Evolutionary conservation across 2,888 invertebrate species (phyloP).

Genomic region (Lobophora halterata): DNA sequence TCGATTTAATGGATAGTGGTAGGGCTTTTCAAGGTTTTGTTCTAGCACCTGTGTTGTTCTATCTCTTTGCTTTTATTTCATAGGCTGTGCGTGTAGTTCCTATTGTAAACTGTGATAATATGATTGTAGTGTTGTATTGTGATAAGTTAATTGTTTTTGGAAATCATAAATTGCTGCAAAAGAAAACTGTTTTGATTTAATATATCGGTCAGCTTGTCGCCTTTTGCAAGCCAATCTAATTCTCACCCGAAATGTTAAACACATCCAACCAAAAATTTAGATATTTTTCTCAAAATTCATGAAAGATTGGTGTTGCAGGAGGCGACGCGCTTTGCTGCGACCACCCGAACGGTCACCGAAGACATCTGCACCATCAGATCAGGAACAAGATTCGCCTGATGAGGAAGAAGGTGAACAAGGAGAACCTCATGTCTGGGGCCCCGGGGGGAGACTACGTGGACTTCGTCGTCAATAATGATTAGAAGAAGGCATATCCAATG

Average conservation of each 20-base stretch:
- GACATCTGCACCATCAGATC: slow-evolving; percentile 56
- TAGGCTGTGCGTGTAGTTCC: slow-evolving; percentile 2
- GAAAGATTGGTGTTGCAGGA: slow-evolving; percentile 70
- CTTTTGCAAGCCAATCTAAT: slow-evolving; percentile 59
- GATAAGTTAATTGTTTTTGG: not conserved
- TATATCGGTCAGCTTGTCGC: slow-evolving; percentile 41
- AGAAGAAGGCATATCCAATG: slow-evolving; percentile 22
- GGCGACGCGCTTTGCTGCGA: slow-evolving; percentile 60
- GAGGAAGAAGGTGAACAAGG: slow-evolving; percentile 55
- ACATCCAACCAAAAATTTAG: not conserved
- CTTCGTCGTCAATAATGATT: slow-evolving; percentile 71
- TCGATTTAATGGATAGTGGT: slow-evolving; percentile 47
- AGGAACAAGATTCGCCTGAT: slow-evolving; percentile 53
- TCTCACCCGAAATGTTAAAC: slow-evolving; percentile 13
- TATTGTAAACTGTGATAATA: not conserved
- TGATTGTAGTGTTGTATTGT: not conserved
- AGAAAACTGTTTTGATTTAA: slow-evolving; percentile 7
- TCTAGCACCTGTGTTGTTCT: slow-evolving; percentile 27
- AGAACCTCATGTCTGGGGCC: slow-evolving; percentile 55
- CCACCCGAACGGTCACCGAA: slow-evolving; percentile 61
- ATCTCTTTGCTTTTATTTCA: slow-evolving; percentile 20
- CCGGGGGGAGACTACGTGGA: slow-evolving; percentile 64
- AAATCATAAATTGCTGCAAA: slow-evolving; percentile 7
- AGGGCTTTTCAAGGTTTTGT: slow-evolving; percentile 17
- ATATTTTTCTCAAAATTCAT: slow-evolving; percentile 25